These are phyloP conservation scores for Microctonus brassicae DNA, from an alignment of 2,888 invertebrate species.

Conservation along the genomic window DNA sequence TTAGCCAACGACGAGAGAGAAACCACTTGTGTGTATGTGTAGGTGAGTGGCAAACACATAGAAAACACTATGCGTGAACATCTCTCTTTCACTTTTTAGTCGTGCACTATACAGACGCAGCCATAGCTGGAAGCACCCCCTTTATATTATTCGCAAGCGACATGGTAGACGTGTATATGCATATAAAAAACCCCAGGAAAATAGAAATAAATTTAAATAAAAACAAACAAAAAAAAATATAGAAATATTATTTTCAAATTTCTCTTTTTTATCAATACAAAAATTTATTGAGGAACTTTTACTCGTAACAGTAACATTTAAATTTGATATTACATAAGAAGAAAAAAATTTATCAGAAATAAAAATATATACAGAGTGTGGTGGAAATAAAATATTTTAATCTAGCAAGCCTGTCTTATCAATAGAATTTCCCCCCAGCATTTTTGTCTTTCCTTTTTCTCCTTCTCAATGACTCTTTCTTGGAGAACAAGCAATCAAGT, in stretches of 20 bases:
- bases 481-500: constrained; percentile 47
- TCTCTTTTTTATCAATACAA: neutral
- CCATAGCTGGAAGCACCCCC: constrained; percentile 26
- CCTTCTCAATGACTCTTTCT: constrained; percentile 17
- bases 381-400: neutral
- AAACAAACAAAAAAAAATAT: constrained; percentile 19
- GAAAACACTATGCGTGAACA: too few relatives aligned
- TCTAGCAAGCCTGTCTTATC: too few relatives aligned
- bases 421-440: too few relatives aligned
- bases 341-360: too few relatives aligned
- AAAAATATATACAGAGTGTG: too few relatives aligned
- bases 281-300: neutral
- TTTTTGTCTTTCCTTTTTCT: too few relatives aligned
- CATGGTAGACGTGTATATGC: neutral
- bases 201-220: neutral
- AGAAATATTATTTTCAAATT: neutral
- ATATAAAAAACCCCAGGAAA: neutral
- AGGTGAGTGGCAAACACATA: too few relatives aligned
- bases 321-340: too few relatives aligned
- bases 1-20: constrained; percentile 62
- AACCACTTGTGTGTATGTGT: constrained; percentile 52
- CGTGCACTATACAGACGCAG: constrained; percentile 40
- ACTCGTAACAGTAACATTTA: neutral
- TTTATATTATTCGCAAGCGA: constrained; percentile 4
- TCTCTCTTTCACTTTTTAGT: constrained; percentile 58